Evolutionary conservation across 2,888 invertebrate species (phyloP).

Genomic region (Drosophila recens): DNA sequence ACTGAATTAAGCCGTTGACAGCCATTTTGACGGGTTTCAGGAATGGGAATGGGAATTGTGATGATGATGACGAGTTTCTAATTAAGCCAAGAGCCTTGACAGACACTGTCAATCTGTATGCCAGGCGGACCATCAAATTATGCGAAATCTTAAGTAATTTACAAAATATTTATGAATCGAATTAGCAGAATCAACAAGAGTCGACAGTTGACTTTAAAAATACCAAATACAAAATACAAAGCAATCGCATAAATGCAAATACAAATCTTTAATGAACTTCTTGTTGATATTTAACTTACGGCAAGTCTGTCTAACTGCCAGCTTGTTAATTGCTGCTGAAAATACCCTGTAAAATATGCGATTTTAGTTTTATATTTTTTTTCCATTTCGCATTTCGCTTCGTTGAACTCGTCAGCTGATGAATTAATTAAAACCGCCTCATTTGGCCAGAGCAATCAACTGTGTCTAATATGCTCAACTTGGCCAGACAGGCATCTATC

Average conservation of each 20-base stretch:
- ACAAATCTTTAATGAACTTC: slow-evolving; percentile 67
- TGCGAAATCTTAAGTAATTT: slow-evolving; percentile 79
- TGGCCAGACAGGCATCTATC: slow-evolving; percentile 24
- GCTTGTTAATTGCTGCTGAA: slow-evolving; percentile 54
- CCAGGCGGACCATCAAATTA: slow-evolving; percentile 65
- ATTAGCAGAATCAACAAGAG: slow-evolving; percentile 71
- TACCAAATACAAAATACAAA: slow-evolving; percentile 1
- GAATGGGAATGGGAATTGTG: not conserved
- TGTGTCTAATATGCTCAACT: slow-evolving; percentile 51
- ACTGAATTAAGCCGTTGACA: slow-evolving; percentile 74
- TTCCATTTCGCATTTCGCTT: slow-evolving; percentile 39
- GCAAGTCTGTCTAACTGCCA: slow-evolving; percentile 5
- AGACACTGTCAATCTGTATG: slow-evolving; percentile 67
- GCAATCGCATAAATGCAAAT: slow-evolving; percentile 57
- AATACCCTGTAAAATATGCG: slow-evolving; percentile 59
- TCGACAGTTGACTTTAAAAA: slow-evolving; percentile 5
- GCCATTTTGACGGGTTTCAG: slow-evolving; percentile 7
- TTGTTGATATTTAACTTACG: slow-evolving; percentile 51
- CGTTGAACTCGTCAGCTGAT: slow-evolving; percentile 55
- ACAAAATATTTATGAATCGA: slow-evolving; percentile 68
- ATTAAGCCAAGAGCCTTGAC: slow-evolving; percentile 75
- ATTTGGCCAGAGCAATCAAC: slow-evolving; percentile 72
- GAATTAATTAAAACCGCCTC: slow-evolving; percentile 81
- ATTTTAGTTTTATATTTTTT: slow-evolving; percentile 28
- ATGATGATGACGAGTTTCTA: slow-evolving; percentile 65